Base-by-base conservation (phyloP, 2,797 vertebrate species). In the Rhabdomys pumilio region DNA sequence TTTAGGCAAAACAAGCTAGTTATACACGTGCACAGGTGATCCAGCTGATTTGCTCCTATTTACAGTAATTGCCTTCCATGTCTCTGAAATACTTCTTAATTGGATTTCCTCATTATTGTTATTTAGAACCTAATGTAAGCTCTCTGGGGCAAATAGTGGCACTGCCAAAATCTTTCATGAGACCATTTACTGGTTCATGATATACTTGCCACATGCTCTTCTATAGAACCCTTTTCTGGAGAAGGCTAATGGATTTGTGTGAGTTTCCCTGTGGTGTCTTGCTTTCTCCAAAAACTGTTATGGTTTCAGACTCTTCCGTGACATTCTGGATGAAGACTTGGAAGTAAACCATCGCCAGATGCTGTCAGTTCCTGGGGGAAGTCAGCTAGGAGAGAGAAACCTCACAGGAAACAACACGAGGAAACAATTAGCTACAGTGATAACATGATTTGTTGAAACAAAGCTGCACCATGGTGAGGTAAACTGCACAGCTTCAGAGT, bases 91-190 rank as follows among this genome's bases (percentile, higher is more conserved):
- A 61, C 7, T 73, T 96, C 94, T 94, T 90, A 96, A 93, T 88
- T 95, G 63, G 96, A 93, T 96, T 96, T 92, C 29, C 55, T 94
- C 79, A 95, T 91, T 91, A 85, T 96, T 96, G 90, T 91, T 82
- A 90, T 92, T 96, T 97, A 92, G 73, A 69, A n/a, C 41, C 55
- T 92, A 81, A 96, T 79, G 47, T 20, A 90, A 93, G 63, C 50
- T 80, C 63, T 87, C 41, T 29, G 89, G 91, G 76, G 19, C 79
- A 94, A 93, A 76, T 1, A 76, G 26, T 63, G 34, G 75, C 90
- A 84, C n/a, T 90, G 63, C 47, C 88, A 77, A 92, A 91, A 94
- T 3, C 26, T 53, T 61, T 72, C 0, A 0, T 41, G 89, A 53
- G 89, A 73, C 22, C 79, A 63, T 57, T 83, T 26, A 69, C 13